Evolutionary conservation across 2,113 vertebrate species (phyloP).

Genomic region (Aspidoscelis tigris): DNA sequence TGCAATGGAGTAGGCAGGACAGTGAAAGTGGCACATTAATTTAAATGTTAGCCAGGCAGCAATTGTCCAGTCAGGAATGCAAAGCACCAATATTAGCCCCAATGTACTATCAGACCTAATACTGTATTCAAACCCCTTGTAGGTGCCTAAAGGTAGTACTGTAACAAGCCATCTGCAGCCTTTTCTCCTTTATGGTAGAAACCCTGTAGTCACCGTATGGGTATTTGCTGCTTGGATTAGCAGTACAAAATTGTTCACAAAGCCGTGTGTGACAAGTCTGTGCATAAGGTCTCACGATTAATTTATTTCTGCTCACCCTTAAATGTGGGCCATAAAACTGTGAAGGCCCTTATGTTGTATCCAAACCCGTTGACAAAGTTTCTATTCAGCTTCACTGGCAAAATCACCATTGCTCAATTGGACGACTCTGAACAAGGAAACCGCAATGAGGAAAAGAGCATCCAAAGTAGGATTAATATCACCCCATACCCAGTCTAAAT

Average conservation of each 20-base stretch:
- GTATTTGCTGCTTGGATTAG: neutral
- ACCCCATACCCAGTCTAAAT: neutral
- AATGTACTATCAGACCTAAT: no score
- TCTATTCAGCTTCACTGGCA: slow-evolving; percentile 27
- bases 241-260: neutral
- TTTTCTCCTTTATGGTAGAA: no score
- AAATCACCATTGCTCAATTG: slow-evolving; percentile 23
- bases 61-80: no score
- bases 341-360: neutral
- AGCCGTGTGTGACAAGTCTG: neutral
- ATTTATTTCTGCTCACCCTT: neutral
- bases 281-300: slow-evolving; percentile 2
- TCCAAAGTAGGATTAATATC: slow-evolving; percentile 9
- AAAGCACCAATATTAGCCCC: no score
- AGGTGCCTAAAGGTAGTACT: no score
- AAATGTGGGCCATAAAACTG: neutral
- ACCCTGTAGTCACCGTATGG: no score
- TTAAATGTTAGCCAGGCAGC: no score
- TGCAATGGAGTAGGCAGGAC: no score
- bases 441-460: neutral
- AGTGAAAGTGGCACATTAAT: no score
- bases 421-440: slow-evolving; percentile 30
- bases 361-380: slow-evolving; percentile 9
- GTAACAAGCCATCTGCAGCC: no score
- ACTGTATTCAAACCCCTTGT: no score